Conservation (phyloP, 2,113 vertebrate species). For the Nothocercus julius region DNA sequence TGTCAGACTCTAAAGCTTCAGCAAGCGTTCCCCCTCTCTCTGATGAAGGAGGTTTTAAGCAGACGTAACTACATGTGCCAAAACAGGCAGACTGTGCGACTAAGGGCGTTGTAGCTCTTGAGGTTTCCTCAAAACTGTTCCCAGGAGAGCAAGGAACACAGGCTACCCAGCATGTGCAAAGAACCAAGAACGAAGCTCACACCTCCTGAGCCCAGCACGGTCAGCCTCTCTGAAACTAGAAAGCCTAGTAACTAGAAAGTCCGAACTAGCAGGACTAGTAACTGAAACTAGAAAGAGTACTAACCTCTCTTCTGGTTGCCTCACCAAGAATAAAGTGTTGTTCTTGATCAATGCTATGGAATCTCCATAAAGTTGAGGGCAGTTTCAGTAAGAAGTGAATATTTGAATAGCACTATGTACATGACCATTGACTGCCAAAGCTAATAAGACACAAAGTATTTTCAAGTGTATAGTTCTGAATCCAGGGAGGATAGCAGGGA, state of each 20-base stretch:
- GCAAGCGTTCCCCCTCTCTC: background rate
- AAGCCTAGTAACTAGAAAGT: background rate
- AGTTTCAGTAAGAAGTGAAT: background rate
- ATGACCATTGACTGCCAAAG: accelerated
- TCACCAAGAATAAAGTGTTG: background rate
- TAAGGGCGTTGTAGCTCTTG: background rate
- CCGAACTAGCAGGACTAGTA: no score
- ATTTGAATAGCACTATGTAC: no score
- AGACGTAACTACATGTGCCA: background rate
- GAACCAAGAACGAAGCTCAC: background rate
- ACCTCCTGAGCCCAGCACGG: background rate
- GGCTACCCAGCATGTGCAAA: background rate
- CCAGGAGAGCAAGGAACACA: background rate
- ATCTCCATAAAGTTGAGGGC: background rate
- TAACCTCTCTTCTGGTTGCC: background rate
- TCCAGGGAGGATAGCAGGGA: background rate
- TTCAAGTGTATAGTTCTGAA: background rate
- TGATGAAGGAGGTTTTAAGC: background rate
- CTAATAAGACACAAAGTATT: background rate
- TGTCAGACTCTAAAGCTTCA: background rate
- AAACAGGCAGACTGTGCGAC: background rate
- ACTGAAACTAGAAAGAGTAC: background rate
- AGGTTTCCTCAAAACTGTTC: background rate
- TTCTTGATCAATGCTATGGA: background rate
- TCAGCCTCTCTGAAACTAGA: background rate